phyloP scores from a whole-genome alignment of 92 coral and sea anemone genomes.

The Epizoanthus ramosus region DNA sequence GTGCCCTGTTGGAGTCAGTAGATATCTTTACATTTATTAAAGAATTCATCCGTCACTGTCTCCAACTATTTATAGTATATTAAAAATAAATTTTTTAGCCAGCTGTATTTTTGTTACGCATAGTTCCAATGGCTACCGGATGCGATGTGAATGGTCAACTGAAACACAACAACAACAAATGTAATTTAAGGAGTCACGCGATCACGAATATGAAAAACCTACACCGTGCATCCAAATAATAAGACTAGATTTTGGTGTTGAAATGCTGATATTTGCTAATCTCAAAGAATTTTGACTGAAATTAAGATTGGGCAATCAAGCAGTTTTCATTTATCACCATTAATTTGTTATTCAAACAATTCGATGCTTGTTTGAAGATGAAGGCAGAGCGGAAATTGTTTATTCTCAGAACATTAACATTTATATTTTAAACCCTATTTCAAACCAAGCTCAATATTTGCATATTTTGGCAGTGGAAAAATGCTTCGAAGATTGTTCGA shows the following conservation, averaged over 20 bases:
- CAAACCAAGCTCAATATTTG: too few species aligned
- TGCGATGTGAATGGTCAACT: slow-evolving; percentile 6
- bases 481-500: not conserved
- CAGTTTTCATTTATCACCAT: not conserved
- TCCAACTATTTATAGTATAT: too few species aligned
- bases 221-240: not conserved
- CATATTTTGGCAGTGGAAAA: not conserved
- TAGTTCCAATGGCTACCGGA: not conserved
- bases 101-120: not conserved
- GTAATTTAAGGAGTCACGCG: not conserved
- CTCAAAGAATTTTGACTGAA: not conserved
- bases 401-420: too few species aligned
- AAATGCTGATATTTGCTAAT: not conserved
- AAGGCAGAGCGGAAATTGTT: too few species aligned
- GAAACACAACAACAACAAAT: not conserved
- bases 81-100: too few species aligned
- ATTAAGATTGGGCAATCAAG: not conserved
- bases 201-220: slow-evolving; percentile 27
- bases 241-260: not conserved
- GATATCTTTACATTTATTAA: too few species aligned
- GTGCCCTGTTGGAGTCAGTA: too few species aligned
- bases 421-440: too few species aligned
- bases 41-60: too few species aligned
- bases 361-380: not conserved
- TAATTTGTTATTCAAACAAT: slow-evolving; percentile 2